Evolutionary conservation across 2,888 invertebrate species (phyloP).

Genomic region (Rhingia campestris): DNA sequence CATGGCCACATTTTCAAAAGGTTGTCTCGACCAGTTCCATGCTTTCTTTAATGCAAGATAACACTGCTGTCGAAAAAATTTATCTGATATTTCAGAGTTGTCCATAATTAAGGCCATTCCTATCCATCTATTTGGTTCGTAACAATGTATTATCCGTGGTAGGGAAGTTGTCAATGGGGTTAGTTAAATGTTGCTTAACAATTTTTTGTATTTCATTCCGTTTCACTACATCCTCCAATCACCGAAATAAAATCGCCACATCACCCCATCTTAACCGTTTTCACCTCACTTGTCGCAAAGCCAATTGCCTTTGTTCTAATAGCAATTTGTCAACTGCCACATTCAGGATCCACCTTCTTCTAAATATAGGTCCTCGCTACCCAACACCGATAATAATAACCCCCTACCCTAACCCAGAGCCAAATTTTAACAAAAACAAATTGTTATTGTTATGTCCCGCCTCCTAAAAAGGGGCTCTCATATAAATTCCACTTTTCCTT

Average conservation of each 20-base stretch:
- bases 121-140: too few relatives aligned
- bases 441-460: constrained; percentile 63
- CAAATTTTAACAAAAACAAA: constrained; percentile 71
- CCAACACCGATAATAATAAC: not conserved
- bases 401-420: not conserved
- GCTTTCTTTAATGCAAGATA: too few relatives aligned
- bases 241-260: not conserved
- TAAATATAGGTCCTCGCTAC: not conserved
- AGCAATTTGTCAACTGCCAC: not conserved
- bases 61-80: too few relatives aligned
- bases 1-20: too few relatives aligned
- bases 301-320: not conserved
- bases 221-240: not conserved
- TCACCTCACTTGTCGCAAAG: too few relatives aligned
- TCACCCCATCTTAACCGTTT: not conserved
- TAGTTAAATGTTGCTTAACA: too few relatives aligned
- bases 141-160: too few relatives aligned
- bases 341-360: not conserved
- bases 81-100: too few relatives aligned
- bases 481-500: constrained; percentile 52
- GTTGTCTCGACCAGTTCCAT: too few relatives aligned
- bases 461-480: constrained; percentile 44
- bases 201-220: too few relatives aligned
- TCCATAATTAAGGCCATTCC: too few relatives aligned
- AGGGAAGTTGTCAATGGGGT: too few relatives aligned